Evolutionary conservation across 2,888 invertebrate species (phyloP).

Genomic region (Orthosia gracilis): DNA sequence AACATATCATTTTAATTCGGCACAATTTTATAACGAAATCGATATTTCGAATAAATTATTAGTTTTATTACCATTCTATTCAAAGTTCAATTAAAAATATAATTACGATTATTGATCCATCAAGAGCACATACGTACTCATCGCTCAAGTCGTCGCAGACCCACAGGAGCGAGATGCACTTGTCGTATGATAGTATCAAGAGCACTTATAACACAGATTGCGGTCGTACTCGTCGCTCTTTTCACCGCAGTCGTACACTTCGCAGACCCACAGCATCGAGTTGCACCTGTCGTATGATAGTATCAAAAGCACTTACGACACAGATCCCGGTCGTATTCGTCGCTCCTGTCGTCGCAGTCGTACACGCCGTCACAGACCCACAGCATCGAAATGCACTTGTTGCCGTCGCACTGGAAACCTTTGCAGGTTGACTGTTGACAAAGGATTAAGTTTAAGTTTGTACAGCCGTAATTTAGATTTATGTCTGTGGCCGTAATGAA

Average conservation of each 20-base stretch:
- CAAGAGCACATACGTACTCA: no score
- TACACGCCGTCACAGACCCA: conserved; percentile 93
- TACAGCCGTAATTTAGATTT: no score
- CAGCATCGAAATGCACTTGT: conserved; percentile 92
- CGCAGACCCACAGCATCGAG: conserved; percentile 92
- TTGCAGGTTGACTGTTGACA: conserved; percentile 85
- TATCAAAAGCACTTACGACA: conserved; percentile 75
- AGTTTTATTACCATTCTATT: no score
- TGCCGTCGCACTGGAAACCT: conserved; percentile 92
- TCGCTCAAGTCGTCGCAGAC: no score
- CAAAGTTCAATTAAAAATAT: no score
- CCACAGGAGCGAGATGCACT: no score
- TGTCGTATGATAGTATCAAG: neutral
- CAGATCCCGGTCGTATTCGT: conserved; percentile 89
- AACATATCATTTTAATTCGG: no score
- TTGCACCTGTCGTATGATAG: conserved; percentile 91
- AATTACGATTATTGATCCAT: no score
- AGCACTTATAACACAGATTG: conserved; percentile 77
- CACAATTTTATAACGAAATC: no score
- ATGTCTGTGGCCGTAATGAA: no score
- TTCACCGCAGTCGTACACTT: conserved; percentile 93
- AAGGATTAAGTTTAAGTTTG: neutral
- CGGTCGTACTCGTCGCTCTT: conserved; percentile 92
- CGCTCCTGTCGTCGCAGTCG: conserved; percentile 94
- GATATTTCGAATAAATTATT: no score